Base-by-base conservation (phyloP, 1,140 invertebrate genomes). In the Euura lappo region DNA sequence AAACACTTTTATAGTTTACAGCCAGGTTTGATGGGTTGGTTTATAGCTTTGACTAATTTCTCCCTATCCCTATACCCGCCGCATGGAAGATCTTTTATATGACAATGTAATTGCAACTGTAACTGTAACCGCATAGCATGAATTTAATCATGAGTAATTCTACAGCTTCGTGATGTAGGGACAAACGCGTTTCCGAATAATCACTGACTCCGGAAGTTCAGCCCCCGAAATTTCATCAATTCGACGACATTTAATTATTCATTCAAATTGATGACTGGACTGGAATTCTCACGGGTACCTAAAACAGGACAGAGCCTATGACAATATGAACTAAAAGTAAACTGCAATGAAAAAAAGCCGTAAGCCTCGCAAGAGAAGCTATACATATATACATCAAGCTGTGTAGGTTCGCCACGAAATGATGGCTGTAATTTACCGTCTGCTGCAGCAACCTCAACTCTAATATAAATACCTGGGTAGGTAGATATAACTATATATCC, bases 1-100 rank as follows among this genome's bases (percentile, higher is more conserved):
- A 60, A 6, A 60, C 51, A 60, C 51, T 60, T 60, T 60, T 60
- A 60, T 60, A 60, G 51, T 60, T 60, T 60, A 60, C 51, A 60
- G 51, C 51, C 51, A 28, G 28, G 0, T 60, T 60, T 60, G 51
- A 60, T 60, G 51, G 51, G 8, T 60, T 60, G 51, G 51, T 60
- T 60, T 60, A 60, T 60, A n/a, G 51, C 51, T 60, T 28, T 28
- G 28, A 28, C 28, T 28, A 28, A 28, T 28, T 28, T 60, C 6
- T 60, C 51, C 13, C 51, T 8, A 60, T 60, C 2, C 51, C 13
- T 60, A 60, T 60, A 60, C 13, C 51, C 51, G 10, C 4, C 51
- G 13, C 51, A 60, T 5, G 51, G 51, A 60, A 8, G 3, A 6
- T 60, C 8, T n/a, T 60, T 60, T 60, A 60, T 60, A 60, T 60